These are phyloP conservation scores for Morelia viridis DNA, from an alignment of 2,797 vertebrate genomes.

Conservation along the genomic window DNA sequence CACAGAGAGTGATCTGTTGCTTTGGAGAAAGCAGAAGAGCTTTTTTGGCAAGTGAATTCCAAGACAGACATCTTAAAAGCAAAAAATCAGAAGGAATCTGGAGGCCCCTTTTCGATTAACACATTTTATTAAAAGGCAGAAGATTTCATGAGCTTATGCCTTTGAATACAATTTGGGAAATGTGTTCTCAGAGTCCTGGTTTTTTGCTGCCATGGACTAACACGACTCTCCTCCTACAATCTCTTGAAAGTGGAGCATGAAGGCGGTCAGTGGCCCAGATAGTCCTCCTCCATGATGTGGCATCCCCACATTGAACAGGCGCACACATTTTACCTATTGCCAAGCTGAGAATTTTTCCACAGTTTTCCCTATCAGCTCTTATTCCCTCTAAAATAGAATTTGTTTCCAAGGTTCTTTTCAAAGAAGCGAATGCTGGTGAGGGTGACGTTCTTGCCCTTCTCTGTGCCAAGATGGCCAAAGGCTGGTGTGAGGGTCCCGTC, in stretches of 20 bases:
- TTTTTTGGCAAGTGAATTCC: neutral
- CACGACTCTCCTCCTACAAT: neutral
- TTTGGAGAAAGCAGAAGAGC: neutral
- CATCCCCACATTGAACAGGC: neutral
- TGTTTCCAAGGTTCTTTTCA: neutral
- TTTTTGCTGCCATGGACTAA: neutral
- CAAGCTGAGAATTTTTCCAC: neutral
- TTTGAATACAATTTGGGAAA: neutral
- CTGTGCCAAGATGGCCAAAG: neutral
- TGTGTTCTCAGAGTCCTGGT: neutral
- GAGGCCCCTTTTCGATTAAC: neutral
- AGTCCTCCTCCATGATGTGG: neutral
- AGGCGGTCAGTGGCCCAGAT: neutral
- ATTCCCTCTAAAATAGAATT: neutral
- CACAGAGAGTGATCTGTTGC: neutral
- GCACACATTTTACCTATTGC: neutral
- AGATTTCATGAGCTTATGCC: neutral
- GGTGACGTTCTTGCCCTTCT: neutral
- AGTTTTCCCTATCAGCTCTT: neutral
- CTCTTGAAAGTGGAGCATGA: neutral
- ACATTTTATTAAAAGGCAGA: neutral
- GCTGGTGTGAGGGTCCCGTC: neutral
- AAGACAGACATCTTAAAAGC: neutral
- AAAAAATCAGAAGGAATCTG: neutral
- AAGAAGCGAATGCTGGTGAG: neutral